Base-by-base conservation (phyloP, 1,140 invertebrate genomes). In the Drosophila pseudoananassae region DNA sequence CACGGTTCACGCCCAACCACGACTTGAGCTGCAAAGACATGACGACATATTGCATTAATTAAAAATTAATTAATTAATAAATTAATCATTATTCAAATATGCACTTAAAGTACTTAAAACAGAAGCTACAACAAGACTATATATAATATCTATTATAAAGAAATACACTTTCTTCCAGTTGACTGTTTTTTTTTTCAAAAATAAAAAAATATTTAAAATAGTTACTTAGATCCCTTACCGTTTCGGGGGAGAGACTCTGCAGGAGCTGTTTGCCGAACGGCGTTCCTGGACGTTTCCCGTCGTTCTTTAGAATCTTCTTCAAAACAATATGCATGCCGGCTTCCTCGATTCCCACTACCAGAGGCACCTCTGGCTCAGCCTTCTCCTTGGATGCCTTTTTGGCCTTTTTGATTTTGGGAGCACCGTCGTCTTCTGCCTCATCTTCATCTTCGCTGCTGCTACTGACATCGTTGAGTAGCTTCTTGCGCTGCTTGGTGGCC, bases 311-410 rank as follows among this genome's bases (percentile, higher is more conserved):
- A 12, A 98, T 92, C 92, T 97, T 97, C 76, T 98, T 98, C 3
- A 98, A 87, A 33, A 95, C 94, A 93, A 96, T 94, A 91, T 97
- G 96, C 59, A 97, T 93, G 10, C 96, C 96, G 0, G 95, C 91
- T 91, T 97, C 94, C 92, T 98, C 97, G n/a, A 98, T 93, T 7
- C 94, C 94, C 7, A 45, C 31, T 1, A 82, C 71, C 20, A 43
- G 23, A 0, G 68, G 47, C 8, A 60, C 25, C 14, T 14, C 45
- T 1, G 29, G 20, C 15, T 64, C 63, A 17, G 50, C 49, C 3
- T 33, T 25, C 17, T 17, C 51, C 6, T 43, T 68, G 20, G 40
- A 8, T 9, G 72, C 58, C 15, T 69, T 23, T 59, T 83, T 84
- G 4, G 45, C 8, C n/a, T 69, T 78, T n/a, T 87, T 81, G 0